Evolutionary conservation across 2,888 invertebrate species (phyloP).

Genomic region (Epicampocera succincta): DNA sequence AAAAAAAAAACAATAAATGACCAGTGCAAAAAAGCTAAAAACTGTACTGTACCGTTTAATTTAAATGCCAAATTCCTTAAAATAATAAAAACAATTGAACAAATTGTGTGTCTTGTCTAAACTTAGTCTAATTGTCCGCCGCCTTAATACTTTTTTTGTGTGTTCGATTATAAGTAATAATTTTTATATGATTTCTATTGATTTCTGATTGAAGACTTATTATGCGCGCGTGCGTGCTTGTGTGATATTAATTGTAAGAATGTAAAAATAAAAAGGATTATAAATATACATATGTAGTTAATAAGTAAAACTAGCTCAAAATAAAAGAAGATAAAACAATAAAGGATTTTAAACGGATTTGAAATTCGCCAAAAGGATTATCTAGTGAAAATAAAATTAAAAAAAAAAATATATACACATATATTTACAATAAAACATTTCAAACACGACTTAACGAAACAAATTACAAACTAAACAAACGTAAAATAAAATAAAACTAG

Average conservation of each 20-base stretch:
- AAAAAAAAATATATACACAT: slow-evolving; percentile 30
- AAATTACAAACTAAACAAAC: slow-evolving; percentile 50
- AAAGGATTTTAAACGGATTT: slow-evolving; percentile 74
- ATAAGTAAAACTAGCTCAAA: slow-evolving; percentile 64
- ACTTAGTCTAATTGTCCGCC: slow-evolving; percentile 56
- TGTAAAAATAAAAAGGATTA: slow-evolving; percentile 65
- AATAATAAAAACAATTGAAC: slow-evolving; percentile 13
- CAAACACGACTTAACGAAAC: slow-evolving; percentile 63
- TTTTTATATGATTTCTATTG: slow-evolving; percentile 67
- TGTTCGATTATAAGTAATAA: slow-evolving; percentile 53
- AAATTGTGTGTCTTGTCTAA: slow-evolving; percentile 55
- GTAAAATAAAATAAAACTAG: slow-evolving; percentile 29
- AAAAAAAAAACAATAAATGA: no score
- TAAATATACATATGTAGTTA: slow-evolving; percentile 60
- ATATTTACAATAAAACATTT: slow-evolving; percentile 40
- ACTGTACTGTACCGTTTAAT: background rate
- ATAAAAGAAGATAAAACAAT: slow-evolving; percentile 62
- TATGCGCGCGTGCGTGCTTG: slow-evolving; percentile 73
- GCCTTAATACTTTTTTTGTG: slow-evolving; percentile 53
- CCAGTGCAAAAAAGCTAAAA: no score
- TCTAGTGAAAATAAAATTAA: slow-evolving; percentile 52
- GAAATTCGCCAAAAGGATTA: slow-evolving; percentile 65
- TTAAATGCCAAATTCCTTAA: slow-evolving; percentile 16
- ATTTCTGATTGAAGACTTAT: slow-evolving; percentile 71
- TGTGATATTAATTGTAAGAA: slow-evolving; percentile 74